These are phyloP conservation scores for Pristionchus entomophagus DNA, from an alignment of 2,888 invertebrate species.

Conservation along the genomic window DNA sequence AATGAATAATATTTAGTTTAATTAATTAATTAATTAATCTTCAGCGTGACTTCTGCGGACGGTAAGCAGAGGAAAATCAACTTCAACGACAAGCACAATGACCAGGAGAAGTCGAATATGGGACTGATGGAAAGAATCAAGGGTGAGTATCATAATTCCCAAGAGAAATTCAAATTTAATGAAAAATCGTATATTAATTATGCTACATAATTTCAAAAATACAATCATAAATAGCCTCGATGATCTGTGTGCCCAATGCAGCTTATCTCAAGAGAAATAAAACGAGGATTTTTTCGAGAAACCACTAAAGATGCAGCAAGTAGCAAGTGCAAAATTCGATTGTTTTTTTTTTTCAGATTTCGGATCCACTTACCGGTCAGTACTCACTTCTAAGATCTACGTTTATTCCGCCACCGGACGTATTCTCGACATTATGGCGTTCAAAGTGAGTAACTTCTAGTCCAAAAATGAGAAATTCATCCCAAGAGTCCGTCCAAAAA, in stretches of 20 bases:
- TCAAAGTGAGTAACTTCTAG: conserved; percentile 57
- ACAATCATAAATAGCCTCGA: too few relatives aligned
- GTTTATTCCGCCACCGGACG: conserved; percentile 70
- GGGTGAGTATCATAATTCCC: conserved; percentile 30
- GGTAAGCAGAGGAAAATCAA: conserved; percentile 50
- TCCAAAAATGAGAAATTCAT: background rate
- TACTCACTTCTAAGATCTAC: conserved; percentile 70
- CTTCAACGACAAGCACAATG: conserved; percentile 57
- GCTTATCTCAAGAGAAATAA: too few relatives aligned
- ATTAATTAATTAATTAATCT: background rate
- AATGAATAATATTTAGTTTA: too few relatives aligned
- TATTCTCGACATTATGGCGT: conserved; percentile 74
- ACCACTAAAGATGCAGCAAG: too few relatives aligned
- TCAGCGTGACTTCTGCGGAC: conserved; percentile 6
- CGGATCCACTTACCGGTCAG: conserved; percentile 61
- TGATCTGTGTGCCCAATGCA: too few relatives aligned
- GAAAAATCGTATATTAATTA: too few relatives aligned
- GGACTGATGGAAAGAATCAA: conserved; percentile 49
- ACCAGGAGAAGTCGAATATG: conserved; percentile 50
- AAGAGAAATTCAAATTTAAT: too few relatives aligned
- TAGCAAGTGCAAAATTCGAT: background rate
- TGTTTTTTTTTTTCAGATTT: conserved; percentile 67
- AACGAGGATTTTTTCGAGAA: too few relatives aligned
- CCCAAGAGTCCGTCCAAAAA: background rate
- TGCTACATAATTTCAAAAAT: too few relatives aligned